Conservation (phyloP, 2,113 vertebrate genomes). For the Benitochromis conjunctus region DNA sequence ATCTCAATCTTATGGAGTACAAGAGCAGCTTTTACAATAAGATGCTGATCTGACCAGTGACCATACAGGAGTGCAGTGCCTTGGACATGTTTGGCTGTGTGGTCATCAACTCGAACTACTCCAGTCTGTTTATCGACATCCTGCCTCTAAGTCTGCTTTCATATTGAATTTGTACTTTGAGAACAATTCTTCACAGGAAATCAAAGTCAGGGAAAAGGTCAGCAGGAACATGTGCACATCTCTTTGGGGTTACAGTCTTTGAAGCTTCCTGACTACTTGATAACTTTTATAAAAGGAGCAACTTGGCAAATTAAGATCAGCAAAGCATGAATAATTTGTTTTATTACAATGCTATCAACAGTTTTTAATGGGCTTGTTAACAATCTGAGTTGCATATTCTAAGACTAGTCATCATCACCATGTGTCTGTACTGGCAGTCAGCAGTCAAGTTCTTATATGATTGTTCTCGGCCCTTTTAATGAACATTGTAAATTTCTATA, state of each 20-base stretch:
- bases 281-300: not conserved
- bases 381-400: not conserved
- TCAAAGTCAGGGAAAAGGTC: not conserved
- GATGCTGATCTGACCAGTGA: not conserved
- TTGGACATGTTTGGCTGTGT: rapidly evolving
- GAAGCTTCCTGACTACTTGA: not conserved
- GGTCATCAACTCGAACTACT: not conserved
- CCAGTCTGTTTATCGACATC: not conserved
- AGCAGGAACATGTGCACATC: not conserved
- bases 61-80: not conserved
- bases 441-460: not conserved
- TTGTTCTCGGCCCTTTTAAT: not conserved
- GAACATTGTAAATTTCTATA: not conserved
- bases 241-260: not conserved
- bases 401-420: not conserved
- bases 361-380: not conserved
- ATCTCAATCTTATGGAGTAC: not conserved
- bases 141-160: not conserved
- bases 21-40: not conserved
- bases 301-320: not conserved
- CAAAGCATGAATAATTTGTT: not conserved
- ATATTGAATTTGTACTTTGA: not conserved
- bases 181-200: not conserved
- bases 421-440: not conserved
- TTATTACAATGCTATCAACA: not conserved